Base-by-base conservation (phyloP, 2,113 vertebrate genomes). In the Pagrus major region DNA sequence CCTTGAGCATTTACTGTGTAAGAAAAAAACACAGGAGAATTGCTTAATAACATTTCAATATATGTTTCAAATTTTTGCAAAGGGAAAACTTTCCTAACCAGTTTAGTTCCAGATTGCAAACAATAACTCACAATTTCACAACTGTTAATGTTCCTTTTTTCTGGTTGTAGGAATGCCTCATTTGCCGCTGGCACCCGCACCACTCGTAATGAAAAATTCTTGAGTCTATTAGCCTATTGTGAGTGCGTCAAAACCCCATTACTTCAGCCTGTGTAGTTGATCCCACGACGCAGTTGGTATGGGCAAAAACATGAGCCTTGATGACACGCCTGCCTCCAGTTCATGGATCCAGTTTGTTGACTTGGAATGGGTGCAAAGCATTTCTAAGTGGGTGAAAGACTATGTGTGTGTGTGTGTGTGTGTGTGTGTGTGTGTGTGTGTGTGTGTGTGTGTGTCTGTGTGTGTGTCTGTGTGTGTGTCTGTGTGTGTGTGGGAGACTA, bases 31-130 rank as follows among this genome's bases (percentile, higher is more conserved):
- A 49, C 8, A 31, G 64, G 72, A 18, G 9, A 41, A 41, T 35
- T 71, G 21, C 12, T 63, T 29, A 41, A 15, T 52, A 55, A 18
- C 12, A 25, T 21, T 51, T 1, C 29, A 9, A 52, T 49, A 8
- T 31, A 54, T 35, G 18, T 69, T 39, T 49, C 21, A 23, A 94
- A 92, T 63, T 93, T n/a, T 95, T 76, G 15, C 0, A 11, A 8
- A 66, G 23, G 63, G n/a, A 71, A 63, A 39, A 39, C 37, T 39
- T 9, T 39, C 9, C 9, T 9, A 39, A 42, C n/a, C 23, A 58
- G 3, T 27, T 70, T 14, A 29, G 21, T 16, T 29, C 21, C n/a
- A 37, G 31, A 52, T 47, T 54, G 6, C n/a, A 56, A 20, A 60
- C 44, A 81, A 15, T 33, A 23, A 55, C 15, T 35, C 15, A 41